Percentiles rank a stretch among this genome's conserved stretches.
Evolutionary conservation across 2,888 invertebrate genomes (phyloP).

Genomic region (Prenolepis imparis): DNA sequence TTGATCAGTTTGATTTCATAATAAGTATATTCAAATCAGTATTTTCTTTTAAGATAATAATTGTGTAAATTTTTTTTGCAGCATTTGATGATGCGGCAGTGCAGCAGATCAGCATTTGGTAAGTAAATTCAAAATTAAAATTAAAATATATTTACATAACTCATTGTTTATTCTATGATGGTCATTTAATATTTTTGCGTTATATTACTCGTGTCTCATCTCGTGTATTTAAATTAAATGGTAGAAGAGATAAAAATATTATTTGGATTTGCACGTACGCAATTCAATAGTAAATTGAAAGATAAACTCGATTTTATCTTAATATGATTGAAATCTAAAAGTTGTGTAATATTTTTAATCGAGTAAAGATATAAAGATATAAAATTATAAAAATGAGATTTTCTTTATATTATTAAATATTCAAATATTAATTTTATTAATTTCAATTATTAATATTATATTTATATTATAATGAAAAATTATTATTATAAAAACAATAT

Average conservation of each 20-base stretch:
- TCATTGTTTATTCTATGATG: not conserved
- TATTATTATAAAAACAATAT: not conserved
- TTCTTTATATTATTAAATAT: not conserved
- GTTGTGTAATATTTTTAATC: not conserved
- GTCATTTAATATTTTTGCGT: not conserved
- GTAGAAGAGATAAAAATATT: not conserved
- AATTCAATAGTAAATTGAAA: not conserved
- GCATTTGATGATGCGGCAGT: not conserved
- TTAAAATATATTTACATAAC: not conserved
- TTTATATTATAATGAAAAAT: not conserved
- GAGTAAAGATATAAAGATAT: not conserved
- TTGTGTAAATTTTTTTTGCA: not conserved
- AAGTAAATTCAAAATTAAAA: not conserved
- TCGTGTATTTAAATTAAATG: conserved; percentile 2
- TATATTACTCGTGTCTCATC: not conserved
- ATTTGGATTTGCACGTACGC: not conserved
- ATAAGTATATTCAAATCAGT: not conserved
- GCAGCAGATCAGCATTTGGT: not conserved
- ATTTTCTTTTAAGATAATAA: not conserved
- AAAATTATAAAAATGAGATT: not conserved
- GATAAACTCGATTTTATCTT: not conserved
- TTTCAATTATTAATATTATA: not conserved
- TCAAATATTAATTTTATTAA: not conserved
- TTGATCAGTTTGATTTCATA: not conserved
- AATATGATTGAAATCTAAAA: not conserved